Base-by-base conservation (phyloP, 2,113 vertebrate genomes). In the Chaetops frenatus region DNA sequence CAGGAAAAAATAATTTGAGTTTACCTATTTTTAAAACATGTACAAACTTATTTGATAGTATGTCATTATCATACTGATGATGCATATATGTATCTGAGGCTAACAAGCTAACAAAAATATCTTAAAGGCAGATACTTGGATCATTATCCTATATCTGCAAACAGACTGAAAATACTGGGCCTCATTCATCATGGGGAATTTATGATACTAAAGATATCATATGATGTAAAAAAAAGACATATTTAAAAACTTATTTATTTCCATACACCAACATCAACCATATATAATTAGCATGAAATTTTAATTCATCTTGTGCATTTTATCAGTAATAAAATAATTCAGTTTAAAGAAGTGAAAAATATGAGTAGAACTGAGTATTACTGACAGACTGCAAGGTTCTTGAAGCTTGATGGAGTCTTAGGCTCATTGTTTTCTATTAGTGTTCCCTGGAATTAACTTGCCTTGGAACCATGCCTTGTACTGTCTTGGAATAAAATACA, bases 241-340 rank as follows among this genome's bases (percentile, higher is more conserved):
- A 50, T 50, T 36, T 47, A 11, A 50, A 76, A 89, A 25, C 11
- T 33, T 74, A 10, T 23, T 51, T 82, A 4, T 62, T 80, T 54
- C 28, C 10, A 15, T 74, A 44, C 7, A 38, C 1, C 9, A 48
- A 10, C 2, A 10, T 3, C 71, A 33, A 54, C 2, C 1, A 5
- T 22, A 25, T 54, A 35, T 0, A 58, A 22, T 22, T 79, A 54
- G 3, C 36, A 22, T 18, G 15, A 2, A 20, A 31, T 62, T 50
- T 45, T 2, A 80, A 40, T 48, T 45, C 40, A 22, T n/a, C 7
- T 64, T 81, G 58, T 56, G 1, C 2, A 27, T 29, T 91, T 86
- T 58, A 64, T 36, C 4, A 8, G 1, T 22, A 33, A 64, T n/a
- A 65, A 79, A 70, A 4, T 23, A 57, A 50, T 64, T 80, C 6